phyloP scores from a whole-genome alignment of 2,888 invertebrate genomes.

The Drosophila macrothrix region DNA sequence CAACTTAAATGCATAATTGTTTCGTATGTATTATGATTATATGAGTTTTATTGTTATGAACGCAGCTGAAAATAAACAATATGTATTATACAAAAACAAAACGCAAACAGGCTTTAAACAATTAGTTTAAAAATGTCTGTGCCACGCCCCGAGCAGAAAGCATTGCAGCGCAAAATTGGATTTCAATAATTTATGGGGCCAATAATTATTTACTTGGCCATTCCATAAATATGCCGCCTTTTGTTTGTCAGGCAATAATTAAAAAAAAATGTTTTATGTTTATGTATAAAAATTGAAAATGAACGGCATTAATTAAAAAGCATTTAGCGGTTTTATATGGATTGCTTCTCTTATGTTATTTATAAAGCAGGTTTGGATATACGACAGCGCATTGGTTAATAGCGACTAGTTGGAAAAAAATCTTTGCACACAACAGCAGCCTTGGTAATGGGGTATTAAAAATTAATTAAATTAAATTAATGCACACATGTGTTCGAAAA shows the following conservation, averaged over 20 bases:
- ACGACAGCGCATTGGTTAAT: constrained; percentile 53
- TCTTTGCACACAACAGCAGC: constrained; percentile 82
- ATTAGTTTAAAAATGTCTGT: constrained; percentile 39
- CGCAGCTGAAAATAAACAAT: constrained; percentile 35
- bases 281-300: constrained; percentile 36
- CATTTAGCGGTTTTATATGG: constrained; percentile 57
- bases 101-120: constrained; percentile 38
- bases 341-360: constrained; percentile 34
- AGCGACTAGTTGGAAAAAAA: constrained; percentile 73
- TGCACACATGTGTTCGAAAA: constrained; percentile 1
- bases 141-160: constrained; percentile 25
- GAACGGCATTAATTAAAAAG: constrained; percentile 71
- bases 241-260: constrained; percentile 60
- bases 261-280: constrained; percentile 26
- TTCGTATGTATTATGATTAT: constrained; percentile 40
- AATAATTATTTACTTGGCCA: constrained; percentile 59
- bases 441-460: constrained; percentile 55
- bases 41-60: constrained; percentile 37
- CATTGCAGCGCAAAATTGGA: constrained; percentile 32
- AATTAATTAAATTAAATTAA: constrained; percentile 44
- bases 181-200: constrained; percentile 59
- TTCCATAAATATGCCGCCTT: constrained; percentile 62
- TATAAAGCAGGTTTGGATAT: constrained; percentile 57
- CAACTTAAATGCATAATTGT: constrained; percentile 57
- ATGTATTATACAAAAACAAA: constrained; percentile 40